Percentiles rank a stretch among this genome's conserved stretches.
These are phyloP conservation scores for Xestia ashworthii DNA, from an alignment of 2,888 invertebrate genomes.

Conservation along the genomic window DNA sequence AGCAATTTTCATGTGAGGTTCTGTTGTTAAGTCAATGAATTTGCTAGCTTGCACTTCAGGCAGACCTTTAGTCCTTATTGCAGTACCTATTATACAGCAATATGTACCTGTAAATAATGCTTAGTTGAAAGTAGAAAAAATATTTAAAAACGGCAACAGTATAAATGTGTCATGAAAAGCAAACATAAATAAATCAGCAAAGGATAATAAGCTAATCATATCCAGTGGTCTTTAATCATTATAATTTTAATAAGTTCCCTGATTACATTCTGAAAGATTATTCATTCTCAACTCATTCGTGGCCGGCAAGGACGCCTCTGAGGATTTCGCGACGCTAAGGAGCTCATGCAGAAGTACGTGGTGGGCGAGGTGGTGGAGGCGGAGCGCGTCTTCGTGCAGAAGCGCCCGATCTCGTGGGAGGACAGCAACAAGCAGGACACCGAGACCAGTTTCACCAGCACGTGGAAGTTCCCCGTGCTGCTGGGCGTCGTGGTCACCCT, in stretches of 20 bases:
- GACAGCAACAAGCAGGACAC: conserved; percentile 61
- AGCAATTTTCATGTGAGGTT: conserved; percentile 79
- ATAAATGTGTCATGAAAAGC: background rate
- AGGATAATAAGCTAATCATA: background rate
- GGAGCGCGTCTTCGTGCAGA: conserved; percentile 86
- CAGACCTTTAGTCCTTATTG: conserved; percentile 82
- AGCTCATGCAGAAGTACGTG: conserved; percentile 96
- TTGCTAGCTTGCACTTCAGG: conserved; percentile 86
- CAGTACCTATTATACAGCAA: conserved; percentile 86
- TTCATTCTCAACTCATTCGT: conserved; percentile 77
- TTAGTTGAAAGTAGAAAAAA: conserved; percentile 7
- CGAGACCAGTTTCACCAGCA: conserved; percentile 80
- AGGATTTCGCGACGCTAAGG: conserved; percentile 98
- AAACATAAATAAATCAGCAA: background rate
- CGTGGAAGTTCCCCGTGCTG: conserved; percentile 92
- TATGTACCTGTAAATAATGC: conserved; percentile 79
- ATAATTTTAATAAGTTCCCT: background rate
- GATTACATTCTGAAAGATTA: background rate
- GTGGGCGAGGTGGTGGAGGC: conserved; percentile 95
- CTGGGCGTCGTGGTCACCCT: conserved; percentile 92
- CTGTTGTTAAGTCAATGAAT: conserved; percentile 81
- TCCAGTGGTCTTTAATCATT: background rate
- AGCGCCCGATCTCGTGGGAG: conserved; percentile 72
- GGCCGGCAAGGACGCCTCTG: conserved; percentile 97
- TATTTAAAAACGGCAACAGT: background rate